Base-by-base conservation (phyloP, 1,140 invertebrate genomes). In the Nasonia vitripennis region DNA sequence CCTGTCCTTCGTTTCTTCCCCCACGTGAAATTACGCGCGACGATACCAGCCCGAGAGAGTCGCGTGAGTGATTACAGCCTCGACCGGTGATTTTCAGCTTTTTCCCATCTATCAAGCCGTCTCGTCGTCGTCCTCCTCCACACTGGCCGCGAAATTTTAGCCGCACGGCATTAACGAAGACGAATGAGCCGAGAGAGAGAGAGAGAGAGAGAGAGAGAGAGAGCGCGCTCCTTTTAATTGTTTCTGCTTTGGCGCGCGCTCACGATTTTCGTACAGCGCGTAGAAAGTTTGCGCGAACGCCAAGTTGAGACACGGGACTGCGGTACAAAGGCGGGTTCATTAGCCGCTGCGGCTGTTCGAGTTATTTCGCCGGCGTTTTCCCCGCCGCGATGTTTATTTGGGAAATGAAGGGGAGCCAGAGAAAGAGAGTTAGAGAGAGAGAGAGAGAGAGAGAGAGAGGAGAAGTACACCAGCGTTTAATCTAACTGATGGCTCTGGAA, bases 121-220 rank as follows among this genome's bases (percentile, higher is more conserved):
- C 48, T 10, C 31, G n/a, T 27, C 51, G 2, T 31, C 23, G 45
- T 67, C 12, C 37, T 41, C 41, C 78, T 79, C 17, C 7, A 17
- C 68, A 6, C 10, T 20, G 31, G 55, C 23, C 70, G 27, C 79
- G 27, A 83, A 86, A 86, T 85, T 62, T 82, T 77, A 74, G 3
- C 78, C 68, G 34, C 14, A 37, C 34, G 74, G 51, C 85, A 81
- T 86, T 87, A 87, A 87, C 84, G 78, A 87, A 87, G 85, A 90
- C 87, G 88, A 89, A 88, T 89, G 84, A 70, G 78, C 62, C 31
- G 5, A 37, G 5, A 37, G 27, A 27, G 27, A 27, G 27, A 27
- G 27, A 27, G 27, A 0, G 27, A n/a, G 27, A 27, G 27, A n/a
- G 0, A 0, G 27, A 27, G 6, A 37, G 6, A 37, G 5, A 37